Evolutionary conservation across 1,140 invertebrate species (phyloP).

Genomic region (Oreohelix idahoensis): DNA sequence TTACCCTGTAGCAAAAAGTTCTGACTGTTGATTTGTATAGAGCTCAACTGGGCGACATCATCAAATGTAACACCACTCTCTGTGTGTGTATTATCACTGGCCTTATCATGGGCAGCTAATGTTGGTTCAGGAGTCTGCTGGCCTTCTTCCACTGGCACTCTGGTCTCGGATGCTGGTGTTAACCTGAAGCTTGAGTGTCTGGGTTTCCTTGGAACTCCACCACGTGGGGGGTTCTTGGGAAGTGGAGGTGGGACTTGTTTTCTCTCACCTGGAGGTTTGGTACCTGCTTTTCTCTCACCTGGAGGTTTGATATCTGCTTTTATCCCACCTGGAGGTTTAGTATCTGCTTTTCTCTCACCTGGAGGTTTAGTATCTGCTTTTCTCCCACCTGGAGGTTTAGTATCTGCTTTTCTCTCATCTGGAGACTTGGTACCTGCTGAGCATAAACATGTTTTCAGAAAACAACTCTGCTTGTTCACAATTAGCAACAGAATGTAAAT

Average conservation of each 20-base stretch:
- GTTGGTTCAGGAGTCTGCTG: not conserved
- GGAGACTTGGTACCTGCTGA: too few relatives aligned
- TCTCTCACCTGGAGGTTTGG: not conserved
- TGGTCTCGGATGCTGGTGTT: not conserved
- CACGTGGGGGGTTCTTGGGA: conserved; percentile 30
- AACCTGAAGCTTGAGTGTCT: conserved; percentile 6
- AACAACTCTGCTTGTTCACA: too few relatives aligned
- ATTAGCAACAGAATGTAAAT: too few relatives aligned
- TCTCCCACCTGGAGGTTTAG: too few relatives aligned
- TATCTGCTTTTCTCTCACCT: too few relatives aligned
- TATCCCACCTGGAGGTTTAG: too few relatives aligned
- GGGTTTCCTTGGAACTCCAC: conserved; percentile 16
- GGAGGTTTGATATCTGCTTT: too few relatives aligned
- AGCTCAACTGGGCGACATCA: not conserved
- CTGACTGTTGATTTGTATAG: not conserved
- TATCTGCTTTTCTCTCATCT: too few relatives aligned
- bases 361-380: too few relatives aligned
- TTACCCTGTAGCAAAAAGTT: not conserved
- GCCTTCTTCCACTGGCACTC: not conserved
- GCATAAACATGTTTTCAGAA: too few relatives aligned
- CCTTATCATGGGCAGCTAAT: not conserved
- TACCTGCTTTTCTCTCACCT: too few relatives aligned
- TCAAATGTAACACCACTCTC: not conserved
- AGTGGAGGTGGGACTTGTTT: conserved; percentile 24
- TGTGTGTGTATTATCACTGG: not conserved